phyloP scores from a whole-genome alignment of 64 coral and sea anemone species.

The Montipora sp. region DNA sequence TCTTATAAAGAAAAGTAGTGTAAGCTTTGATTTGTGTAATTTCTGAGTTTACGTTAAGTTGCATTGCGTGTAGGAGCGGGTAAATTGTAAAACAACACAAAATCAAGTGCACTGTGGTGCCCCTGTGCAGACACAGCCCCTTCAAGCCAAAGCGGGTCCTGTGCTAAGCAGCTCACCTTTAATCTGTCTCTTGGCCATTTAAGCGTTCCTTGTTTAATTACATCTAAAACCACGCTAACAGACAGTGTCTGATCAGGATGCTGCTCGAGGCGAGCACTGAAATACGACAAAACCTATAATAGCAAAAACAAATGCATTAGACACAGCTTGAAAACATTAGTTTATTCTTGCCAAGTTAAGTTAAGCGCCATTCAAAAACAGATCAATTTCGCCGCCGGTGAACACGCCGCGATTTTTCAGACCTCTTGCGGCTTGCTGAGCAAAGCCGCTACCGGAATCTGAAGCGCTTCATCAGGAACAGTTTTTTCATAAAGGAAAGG shows the following conservation, averaged over 20 bases:
- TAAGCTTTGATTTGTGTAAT: too few species aligned
- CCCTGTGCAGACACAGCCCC: background rate
- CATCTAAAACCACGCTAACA: constrained; percentile 92
- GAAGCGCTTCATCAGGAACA: too few species aligned
- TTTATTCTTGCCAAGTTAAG: background rate
- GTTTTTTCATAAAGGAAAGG: too few species aligned
- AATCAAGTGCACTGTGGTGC: background rate
- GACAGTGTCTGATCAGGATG: constrained; percentile 98
- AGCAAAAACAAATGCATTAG: background rate
- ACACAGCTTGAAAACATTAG: background rate
- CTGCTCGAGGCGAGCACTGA: constrained; percentile 95
- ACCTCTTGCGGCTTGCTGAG: too few species aligned
- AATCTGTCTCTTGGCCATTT: constrained; percentile 97
- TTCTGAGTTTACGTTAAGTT: too few species aligned
- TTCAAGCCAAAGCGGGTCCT: background rate
- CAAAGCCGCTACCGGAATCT: too few species aligned
- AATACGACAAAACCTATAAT: constrained; percentile 94
- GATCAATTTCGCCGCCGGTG: too few species aligned
- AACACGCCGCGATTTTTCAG: too few species aligned
- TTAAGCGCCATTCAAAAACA: too few species aligned
- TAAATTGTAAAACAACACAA: too few species aligned
- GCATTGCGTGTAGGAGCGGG: too few species aligned
- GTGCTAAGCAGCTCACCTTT: constrained; percentile 60
- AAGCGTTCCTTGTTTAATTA: constrained; percentile 97
- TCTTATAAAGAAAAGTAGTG: too few species aligned